Evolutionary conservation across 2,113 vertebrate species (phyloP).

Genomic region (Lepisosteus osseus): DNA sequence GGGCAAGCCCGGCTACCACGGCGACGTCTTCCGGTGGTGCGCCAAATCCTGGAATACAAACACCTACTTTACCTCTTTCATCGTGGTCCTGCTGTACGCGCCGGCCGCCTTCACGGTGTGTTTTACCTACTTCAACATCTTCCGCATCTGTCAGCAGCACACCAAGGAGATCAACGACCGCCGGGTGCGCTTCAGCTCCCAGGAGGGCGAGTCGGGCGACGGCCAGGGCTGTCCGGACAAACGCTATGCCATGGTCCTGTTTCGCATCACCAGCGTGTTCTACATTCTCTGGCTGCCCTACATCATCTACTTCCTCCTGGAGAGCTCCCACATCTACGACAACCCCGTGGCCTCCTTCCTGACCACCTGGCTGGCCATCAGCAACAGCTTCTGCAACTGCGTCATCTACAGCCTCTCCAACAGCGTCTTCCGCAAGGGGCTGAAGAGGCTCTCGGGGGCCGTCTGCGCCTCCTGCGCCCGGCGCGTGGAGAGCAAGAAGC

Average conservation of each 20-base stretch:
- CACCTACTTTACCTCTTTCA: slow-evolving; percentile 87
- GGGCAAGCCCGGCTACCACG: slow-evolving; percentile 97
- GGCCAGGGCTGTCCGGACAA: slow-evolving; percentile 81
- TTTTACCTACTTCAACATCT: slow-evolving; percentile 97
- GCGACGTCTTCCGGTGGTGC: slow-evolving; percentile 91
- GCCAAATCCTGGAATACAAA: slow-evolving; percentile 81
- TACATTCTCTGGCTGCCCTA: slow-evolving; percentile 97
- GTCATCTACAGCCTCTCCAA: slow-evolving; percentile 98
- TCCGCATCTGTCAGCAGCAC: slow-evolving; percentile 96
- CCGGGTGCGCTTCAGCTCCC: slow-evolving; percentile 84
- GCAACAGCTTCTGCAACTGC: slow-evolving; percentile 99
- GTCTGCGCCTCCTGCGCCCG: slow-evolving; percentile 83
- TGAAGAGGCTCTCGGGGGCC: slow-evolving; percentile 81
- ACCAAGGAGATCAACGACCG: slow-evolving; percentile 91
- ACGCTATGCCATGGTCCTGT: slow-evolving; percentile 91
- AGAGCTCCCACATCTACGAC: slow-evolving; percentile 84
- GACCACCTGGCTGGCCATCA: slow-evolving; percentile 97
- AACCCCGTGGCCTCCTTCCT: slow-evolving; percentile 85
- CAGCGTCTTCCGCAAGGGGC: slow-evolving; percentile 92
- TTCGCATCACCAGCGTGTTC: slow-evolving; percentile 97
- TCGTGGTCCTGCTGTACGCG: slow-evolving; percentile 86
- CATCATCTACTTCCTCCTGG: slow-evolving; percentile 93
- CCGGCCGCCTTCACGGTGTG: slow-evolving; percentile 89
- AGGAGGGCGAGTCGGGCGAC: slow-evolving; percentile 67
- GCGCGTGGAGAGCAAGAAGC: slow-evolving; percentile 68